Evolutionary conservation across 2,888 invertebrate species (phyloP), one percentile per base, ranked within the genome.

Genomic region (Sphinx pinastri): DNA sequence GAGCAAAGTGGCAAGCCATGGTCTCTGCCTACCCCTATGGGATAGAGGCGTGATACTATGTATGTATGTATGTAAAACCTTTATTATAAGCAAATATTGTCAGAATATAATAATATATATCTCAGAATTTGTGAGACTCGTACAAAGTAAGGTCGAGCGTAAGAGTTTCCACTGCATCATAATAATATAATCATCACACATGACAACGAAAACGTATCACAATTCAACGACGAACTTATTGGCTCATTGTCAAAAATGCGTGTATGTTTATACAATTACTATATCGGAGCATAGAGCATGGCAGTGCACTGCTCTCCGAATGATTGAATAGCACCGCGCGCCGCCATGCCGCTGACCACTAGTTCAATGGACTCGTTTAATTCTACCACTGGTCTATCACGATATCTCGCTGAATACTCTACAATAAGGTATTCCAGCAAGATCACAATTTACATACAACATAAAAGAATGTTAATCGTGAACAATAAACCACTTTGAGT

Each of bases 191-290:
- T 69, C 71, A 49, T 63, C 63, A 49, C 19, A 63, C 47, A 63
- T 49, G 63, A 49, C 63, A 63, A 49, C 19, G 16, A 60, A 16
- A 11, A 60, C 60, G 60, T 63, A 63, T 60, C 76, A 75, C 77
- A 75, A 82, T 82, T 82, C 79, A 81, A 81, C 84, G 79, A 78
- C 78, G 79, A 84, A 81, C 78, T 80, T 84, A 87, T 90, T 93
- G 92, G 92, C 92, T 91, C 80, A 83, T 81, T 90, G 90, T 84
- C 92, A 92, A 92, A 91, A 89, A 90, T 88, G 86, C 47, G 16
- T 63, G 63, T 49, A 19, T 63, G 63, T 63, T 63, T 63, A 63
- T 63, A 49, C 63, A 63, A 63, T 63, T 63, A 49, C 63, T 63
- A 63, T 19, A 63, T 63, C 49, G 47, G 58, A 63, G 63, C 63